A percentile compares a stretch with the other conserved stretches of the same genome.
Conservation (phyloP, 2,797 vertebrate species). For the Momotus momota region DNA sequence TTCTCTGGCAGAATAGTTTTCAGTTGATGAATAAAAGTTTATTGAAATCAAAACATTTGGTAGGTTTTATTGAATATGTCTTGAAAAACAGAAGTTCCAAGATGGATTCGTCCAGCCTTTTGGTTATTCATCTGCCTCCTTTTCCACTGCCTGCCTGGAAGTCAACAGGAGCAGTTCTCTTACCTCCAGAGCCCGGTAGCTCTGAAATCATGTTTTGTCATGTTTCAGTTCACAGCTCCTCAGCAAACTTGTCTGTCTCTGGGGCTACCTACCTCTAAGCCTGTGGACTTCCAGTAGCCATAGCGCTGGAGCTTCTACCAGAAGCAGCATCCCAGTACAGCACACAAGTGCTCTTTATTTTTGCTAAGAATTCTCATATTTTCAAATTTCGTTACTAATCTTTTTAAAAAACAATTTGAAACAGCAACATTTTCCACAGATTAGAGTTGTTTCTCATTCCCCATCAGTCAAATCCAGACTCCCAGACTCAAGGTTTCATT, state of each 20-base stretch:
- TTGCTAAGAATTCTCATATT: not conserved
- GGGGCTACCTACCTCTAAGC: not conserved
- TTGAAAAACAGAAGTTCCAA: not conserved
- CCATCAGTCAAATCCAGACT: not conserved
- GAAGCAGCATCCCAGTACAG: not conserved
- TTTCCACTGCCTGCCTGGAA: not conserved
- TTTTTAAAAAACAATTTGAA: not conserved
- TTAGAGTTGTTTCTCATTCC: not conserved
- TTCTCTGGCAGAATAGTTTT: not conserved
- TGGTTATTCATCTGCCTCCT: not conserved
- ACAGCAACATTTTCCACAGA: not conserved
- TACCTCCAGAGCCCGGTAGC: not conserved
- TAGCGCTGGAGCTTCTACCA: not conserved
- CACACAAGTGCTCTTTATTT: not conserved
- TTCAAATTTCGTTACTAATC: not conserved
- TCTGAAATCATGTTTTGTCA: not conserved
- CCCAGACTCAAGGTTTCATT: not conserved
- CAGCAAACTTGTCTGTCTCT: not conserved
- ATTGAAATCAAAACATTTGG: not conserved
- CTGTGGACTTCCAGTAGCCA: not conserved
- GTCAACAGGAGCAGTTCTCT: not conserved
- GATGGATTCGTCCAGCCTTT: not conserved
- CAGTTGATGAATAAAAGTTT: not conserved
- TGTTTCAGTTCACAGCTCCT: not conserved
- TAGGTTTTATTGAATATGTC: not conserved